phyloP scores from a whole-genome alignment of 2,797 vertebrate species.

The Sardinella longiceps region DNA sequence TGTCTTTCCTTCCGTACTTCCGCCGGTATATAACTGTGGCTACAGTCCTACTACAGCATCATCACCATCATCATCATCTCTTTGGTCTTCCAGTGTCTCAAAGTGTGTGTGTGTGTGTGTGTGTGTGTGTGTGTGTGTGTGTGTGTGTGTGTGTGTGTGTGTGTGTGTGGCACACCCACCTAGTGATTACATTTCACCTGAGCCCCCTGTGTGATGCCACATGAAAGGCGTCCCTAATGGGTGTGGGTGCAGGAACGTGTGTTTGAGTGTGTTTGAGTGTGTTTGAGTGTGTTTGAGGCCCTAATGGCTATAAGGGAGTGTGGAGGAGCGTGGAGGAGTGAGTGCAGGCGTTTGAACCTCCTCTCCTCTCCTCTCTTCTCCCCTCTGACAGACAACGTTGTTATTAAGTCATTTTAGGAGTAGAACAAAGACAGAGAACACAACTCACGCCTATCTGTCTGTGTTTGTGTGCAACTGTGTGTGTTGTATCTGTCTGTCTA shows the following conservation, averaged over 20 bases:
- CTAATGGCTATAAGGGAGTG: slow-evolving; percentile 37
- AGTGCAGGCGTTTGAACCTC: background rate
- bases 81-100: background rate
- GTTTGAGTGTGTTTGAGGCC: slow-evolving; percentile 48
- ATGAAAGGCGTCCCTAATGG: slow-evolving; percentile 61
- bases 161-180: slow-evolving; percentile 47
- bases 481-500: too few relatives aligned
- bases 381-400: slow-evolving; percentile 51
- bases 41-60: background rate
- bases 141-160: background rate
- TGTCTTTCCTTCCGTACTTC: slow-evolving; percentile 3
- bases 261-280: too few relatives aligned
- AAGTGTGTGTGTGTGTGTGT: slow-evolving; percentile 19
- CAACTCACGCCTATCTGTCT: slow-evolving; percentile 57
- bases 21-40: background rate
- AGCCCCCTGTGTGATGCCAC: slow-evolving; percentile 56
- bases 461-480: too few relatives aligned
- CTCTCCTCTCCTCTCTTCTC: slow-evolving; percentile 42
- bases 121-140: too few relatives aligned
- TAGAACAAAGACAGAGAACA: slow-evolving; percentile 64
- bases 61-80: background rate
- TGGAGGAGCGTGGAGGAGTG: background rate
- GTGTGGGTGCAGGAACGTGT: slow-evolving; percentile 26
- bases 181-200: slow-evolving; percentile 64
- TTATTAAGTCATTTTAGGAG: slow-evolving; percentile 68